Base-by-base conservation (phyloP, 23 tunicate species). In the Halocynthia aurantium region DNA sequence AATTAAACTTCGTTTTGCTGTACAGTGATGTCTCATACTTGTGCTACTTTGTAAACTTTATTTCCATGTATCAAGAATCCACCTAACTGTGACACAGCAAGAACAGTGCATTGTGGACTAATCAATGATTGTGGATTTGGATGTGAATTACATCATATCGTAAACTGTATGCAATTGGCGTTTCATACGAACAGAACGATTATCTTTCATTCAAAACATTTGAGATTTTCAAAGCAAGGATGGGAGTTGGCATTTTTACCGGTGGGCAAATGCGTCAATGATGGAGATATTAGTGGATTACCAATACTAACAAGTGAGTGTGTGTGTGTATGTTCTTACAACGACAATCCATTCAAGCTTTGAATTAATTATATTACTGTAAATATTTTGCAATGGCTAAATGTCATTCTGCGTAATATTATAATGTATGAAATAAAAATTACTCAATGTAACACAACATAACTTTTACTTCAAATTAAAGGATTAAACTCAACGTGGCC, bases 191-290 rank as follows among this genome's bases (percentile, higher is more conserved):
- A 49, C 31, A 40, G 70, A 65, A 65, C 70, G 10, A 65, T 65
- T 40, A 49, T 65, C n/a, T 2, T 65, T 49, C 22, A 49, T 9
- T 65, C 70, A 10, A 65, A 65, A 65, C 5, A 49, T 20, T 65
- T 6, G 70, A 11, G 22, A 8, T 65, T 20, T 65, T 40, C 70
- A 65, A 15, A 13, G 22, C 49, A 65, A 65, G 70, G 70, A 10
- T 65, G 70, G 70, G 70, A 65, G 22, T 65, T 20, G 0, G 70
- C 70, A 13, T 65, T 65, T 65, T 49, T 65, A 20, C 70, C 70
- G n/a, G 22, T 65, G 70, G n/a, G 70, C 9, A 65, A 65, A 65
- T 65, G 70, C 31, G 22, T 20, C 22, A 49, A 65, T 15, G 70
- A 65, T 40, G 6, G 70, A 5, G 10, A 65, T 8, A 9, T 65